Evolutionary conservation across 2,113 vertebrate genomes (phyloP), one percentile per base, ranked within the genome.

Genomic region (Hirundichthys speculiger): DNA sequence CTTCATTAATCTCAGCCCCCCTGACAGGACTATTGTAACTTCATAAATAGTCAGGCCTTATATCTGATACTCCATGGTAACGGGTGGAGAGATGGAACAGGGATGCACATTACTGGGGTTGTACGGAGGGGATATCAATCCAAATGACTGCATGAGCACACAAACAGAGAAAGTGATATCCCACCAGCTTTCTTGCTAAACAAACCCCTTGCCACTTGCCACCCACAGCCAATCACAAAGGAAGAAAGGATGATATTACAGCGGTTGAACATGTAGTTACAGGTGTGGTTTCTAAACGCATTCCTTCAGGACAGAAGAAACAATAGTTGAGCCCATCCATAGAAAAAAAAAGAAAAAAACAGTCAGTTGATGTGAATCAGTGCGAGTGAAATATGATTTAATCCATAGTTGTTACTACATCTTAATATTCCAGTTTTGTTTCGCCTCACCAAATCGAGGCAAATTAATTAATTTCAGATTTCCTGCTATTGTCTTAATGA

Each of bases 21-120:
- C 34, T 90, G 91, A 92, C 91, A 90, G 81, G 43, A 54, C 71
- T 67, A 86, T 89, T 91, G 89, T 90, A 63, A 52, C 73, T 56
- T 83, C 83, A 80, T 86, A 91, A 87, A 91, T 89, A 83, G 84
- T 67, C 74, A 18, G 1, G 57, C 60, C 55, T 73, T 49, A 45
- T 78, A 88, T 83, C 86, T 83, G 84, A 90, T 89, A 86, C 86
- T 53, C 54, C 52, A 74, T 71, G 75, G 69, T 65, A 64, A 83
- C 24, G 62, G 61, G 80, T 53, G 72, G 78, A 50, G 75, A 84
- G 84, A 86, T 76, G 69, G 69, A 82, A 77, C 65, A 66, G 64
- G 80, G 66, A 68, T 82, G 67, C 64, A 75, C 78, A 77, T 79
- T 73, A 48, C 65, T 8, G 38, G 20, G 34, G 57, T 46, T 77